phyloP scores from a whole-genome alignment of 2,113 vertebrate genomes.

The Oreotragus oreotragus region DNA sequence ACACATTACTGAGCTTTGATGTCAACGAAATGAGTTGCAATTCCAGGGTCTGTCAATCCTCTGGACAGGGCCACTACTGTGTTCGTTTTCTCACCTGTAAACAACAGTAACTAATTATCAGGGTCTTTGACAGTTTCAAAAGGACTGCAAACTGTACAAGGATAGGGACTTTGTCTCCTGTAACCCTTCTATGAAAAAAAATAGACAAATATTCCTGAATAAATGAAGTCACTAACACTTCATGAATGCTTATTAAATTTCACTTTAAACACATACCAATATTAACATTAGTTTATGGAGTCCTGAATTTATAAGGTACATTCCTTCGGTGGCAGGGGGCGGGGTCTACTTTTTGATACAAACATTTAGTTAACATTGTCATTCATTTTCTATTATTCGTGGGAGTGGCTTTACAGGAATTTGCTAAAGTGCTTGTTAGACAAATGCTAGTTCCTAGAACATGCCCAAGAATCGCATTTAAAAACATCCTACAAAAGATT shows the following conservation, averaged over 20 bases:
- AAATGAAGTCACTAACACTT: not conserved
- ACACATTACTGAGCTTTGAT: not conserved
- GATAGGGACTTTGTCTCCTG: not conserved
- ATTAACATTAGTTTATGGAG: not conserved
- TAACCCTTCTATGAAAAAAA: not conserved
- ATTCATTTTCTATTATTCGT: not conserved
- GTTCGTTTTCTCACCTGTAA: not conserved
- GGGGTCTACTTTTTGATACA: conserved; percentile 4
- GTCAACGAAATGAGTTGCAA: not conserved
- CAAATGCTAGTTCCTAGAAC: not conserved
- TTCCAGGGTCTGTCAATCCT: not conserved
- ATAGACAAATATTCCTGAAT: not conserved
- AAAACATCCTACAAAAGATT: not conserved
- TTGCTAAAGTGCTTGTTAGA: not conserved
- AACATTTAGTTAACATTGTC: not conserved
- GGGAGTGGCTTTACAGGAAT: not conserved
- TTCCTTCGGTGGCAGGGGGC: not conserved
- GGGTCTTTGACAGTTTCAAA: not conserved
- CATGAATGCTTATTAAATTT: not conserved
- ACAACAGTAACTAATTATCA: not conserved
- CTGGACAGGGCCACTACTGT: not conserved
- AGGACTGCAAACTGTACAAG: not conserved
- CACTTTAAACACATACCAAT: not conserved
- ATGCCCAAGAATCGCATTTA: not conserved
- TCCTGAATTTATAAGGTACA: not conserved